These are phyloP conservation scores for Dioctria rufipes DNA, from an alignment of 2,888 invertebrate genomes.

Conservation along the genomic window DNA sequence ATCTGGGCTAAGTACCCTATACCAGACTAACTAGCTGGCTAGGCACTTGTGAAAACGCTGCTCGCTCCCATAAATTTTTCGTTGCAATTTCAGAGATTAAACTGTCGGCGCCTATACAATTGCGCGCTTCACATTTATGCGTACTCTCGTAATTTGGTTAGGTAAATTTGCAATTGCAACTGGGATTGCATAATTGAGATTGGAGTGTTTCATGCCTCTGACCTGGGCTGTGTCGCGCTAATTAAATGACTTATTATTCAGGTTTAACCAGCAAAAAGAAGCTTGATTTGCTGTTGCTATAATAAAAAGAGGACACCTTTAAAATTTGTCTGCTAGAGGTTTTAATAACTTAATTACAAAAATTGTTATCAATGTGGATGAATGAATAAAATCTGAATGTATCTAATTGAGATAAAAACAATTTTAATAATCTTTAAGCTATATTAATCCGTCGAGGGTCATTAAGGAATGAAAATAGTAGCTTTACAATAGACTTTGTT, in stretches of 20 bases:
- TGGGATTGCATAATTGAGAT: not conserved
- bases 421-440: too few species aligned
- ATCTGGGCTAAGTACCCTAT: conserved; percentile 29
- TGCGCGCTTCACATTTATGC: not conserved
- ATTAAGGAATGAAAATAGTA: too few species aligned
- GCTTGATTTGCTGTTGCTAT: not conserved
- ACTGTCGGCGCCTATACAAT: not conserved
- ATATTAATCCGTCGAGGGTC: too few species aligned
- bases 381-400: too few species aligned
- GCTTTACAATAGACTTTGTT: too few species aligned
- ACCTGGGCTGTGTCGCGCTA: not conserved
- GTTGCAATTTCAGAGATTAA: conserved; percentile 2
- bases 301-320: too few species aligned
- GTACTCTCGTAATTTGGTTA: not conserved
- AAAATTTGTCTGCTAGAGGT: too few species aligned
- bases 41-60: not conserved
- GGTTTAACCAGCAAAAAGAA: not conserved
- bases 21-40: too few species aligned
- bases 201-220: not conserved
- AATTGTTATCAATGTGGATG: too few species aligned
- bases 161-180: conserved; percentile 17
- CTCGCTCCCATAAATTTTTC: conserved; percentile 8
- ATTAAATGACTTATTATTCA: not conserved
- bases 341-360: too few species aligned
- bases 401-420: too few species aligned